Percentiles rank a stretch among this genome's conserved stretches.
phyloP scores from a whole-genome alignment of 2,888 invertebrate species.

The Athalia cordata region DNA sequence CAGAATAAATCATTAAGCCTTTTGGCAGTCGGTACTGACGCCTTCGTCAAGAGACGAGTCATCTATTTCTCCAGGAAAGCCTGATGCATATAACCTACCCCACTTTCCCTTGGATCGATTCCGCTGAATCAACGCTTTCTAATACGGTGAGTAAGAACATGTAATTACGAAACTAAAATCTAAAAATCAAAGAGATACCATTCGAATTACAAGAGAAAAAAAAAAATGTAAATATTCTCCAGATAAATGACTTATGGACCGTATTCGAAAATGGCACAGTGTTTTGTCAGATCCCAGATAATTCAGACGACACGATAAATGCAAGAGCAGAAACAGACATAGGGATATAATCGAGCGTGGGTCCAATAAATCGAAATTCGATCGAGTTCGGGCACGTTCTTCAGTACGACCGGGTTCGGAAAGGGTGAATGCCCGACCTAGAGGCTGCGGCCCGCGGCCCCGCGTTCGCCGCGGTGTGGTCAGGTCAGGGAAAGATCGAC shows the following conservation, averaged over 20 bases:
- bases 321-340: not conserved
- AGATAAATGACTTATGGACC: not conserved
- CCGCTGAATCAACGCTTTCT: slow-evolving; percentile 22
- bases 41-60: not conserved
- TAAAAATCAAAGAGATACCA: not conserved
- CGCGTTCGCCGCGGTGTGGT: slow-evolving; percentile 42
- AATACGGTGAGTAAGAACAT: slow-evolving; percentile 21
- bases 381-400: slow-evolving; percentile 62
- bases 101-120: not conserved
- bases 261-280: slow-evolving; percentile 26
- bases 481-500: slow-evolving; percentile 46
- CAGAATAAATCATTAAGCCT: no score
- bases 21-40: no score
- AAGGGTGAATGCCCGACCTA: slow-evolving; percentile 73
- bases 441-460: slow-evolving; percentile 65
- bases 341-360: slow-evolving; percentile 8
- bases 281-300: not conserved
- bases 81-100: not conserved
- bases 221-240: no score
- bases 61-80: not conserved
- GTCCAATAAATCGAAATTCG: slow-evolving; percentile 60
- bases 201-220: not conserved
- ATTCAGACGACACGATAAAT: slow-evolving; percentile 2
- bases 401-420: slow-evolving; percentile 58
- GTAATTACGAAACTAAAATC: not conserved